Conservation (phyloP, 1,140 invertebrate species). For the Chironomus tepperi region DNA sequence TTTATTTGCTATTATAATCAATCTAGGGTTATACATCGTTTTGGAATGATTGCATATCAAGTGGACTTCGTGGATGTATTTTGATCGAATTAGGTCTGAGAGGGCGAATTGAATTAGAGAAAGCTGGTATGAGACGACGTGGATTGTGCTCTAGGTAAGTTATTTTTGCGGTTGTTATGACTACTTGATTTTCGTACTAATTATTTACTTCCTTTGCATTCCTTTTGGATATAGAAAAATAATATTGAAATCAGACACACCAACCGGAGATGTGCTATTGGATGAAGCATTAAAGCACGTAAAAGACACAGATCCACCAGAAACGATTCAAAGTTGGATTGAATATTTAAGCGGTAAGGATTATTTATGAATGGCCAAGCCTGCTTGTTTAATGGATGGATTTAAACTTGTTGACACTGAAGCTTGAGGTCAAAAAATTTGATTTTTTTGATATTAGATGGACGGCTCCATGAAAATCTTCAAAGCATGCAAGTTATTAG, state of each 20-base stretch:
- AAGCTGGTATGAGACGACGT: conserved; percentile 89
- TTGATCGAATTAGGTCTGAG: conserved; percentile 92
- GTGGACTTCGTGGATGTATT: conserved; percentile 95
- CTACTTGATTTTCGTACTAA: background rate
- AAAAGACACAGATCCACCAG: conserved; percentile 92
- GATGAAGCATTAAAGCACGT: conserved; percentile 99
- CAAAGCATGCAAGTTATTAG: too few species aligned
- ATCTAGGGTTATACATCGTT: conserved; percentile 97
- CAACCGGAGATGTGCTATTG: conserved; percentile 94
- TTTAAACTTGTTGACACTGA: too few species aligned
- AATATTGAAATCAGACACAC: conserved; percentile 64
- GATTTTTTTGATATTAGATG: too few species aligned
- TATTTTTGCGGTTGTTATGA: background rate
- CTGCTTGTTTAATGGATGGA: too few species aligned
- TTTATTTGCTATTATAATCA: conserved; percentile 22
- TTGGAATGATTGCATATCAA: conserved; percentile 99
- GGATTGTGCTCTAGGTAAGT: conserved; percentile 73
- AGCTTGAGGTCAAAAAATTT: too few species aligned
- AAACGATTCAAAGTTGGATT: conserved; percentile 98
- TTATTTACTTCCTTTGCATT: conserved; percentile 32
- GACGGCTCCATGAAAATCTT: too few species aligned
- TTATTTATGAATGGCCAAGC: too few species aligned
- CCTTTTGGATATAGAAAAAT: conserved; percentile 45
- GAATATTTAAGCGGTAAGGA: conserved; percentile 93
- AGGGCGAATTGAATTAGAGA: conserved; percentile 92